phyloP scores from a whole-genome alignment of 1,140 invertebrate species.

The Heliothis subflexa region DNA sequence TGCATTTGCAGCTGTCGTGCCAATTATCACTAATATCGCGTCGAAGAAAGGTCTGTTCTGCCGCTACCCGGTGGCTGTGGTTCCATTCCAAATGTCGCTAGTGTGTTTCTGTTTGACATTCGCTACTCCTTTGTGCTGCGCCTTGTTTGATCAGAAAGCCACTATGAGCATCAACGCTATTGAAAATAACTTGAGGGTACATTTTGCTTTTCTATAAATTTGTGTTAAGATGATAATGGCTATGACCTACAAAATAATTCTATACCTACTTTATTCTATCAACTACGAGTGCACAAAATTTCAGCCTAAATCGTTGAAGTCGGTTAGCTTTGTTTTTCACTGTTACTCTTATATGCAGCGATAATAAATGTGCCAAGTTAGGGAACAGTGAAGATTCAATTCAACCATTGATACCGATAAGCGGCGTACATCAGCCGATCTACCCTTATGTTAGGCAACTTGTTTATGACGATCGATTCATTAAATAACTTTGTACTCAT shows the following conservation, averaged over 20 bases:
- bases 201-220: background rate
- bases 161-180: background rate
- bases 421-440: too few species aligned
- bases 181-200: background rate
- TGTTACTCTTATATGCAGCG: too few species aligned
- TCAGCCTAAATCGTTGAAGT: background rate
- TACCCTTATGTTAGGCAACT: background rate
- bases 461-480: background rate
- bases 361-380: too few species aligned
- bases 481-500: background rate
- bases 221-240: background rate
- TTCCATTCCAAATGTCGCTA: background rate
- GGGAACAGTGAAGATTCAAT: too few species aligned
- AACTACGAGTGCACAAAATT: background rate
- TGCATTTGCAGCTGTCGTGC: background rate
- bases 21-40: slow-evolving; percentile 7
- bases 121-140: slow-evolving; percentile 5
- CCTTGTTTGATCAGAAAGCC: slow-evolving; percentile 14
- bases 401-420: too few species aligned
- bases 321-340: too few species aligned
- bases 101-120: background rate
- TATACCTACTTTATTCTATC: background rate
- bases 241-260: background rate
- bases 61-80: background rate
- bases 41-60: background rate